phyloP scores from a whole-genome alignment of 2,888 invertebrate species.

The Netelia fuscicornis region DNA sequence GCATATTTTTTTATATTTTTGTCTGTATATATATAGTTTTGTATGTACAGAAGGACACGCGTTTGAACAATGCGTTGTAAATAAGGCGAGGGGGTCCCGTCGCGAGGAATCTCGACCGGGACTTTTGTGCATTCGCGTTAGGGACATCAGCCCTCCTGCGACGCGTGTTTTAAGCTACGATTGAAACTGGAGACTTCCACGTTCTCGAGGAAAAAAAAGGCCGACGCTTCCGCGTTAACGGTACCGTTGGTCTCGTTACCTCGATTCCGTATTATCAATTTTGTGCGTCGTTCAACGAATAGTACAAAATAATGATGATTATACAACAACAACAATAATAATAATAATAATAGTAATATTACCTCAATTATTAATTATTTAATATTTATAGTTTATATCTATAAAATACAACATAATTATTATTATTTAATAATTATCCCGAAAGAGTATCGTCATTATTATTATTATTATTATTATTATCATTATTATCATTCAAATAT shows the following conservation, averaged over 20 bases:
- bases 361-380: no score
- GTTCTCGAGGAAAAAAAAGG: background rate
- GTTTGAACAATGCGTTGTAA: constrained; percentile 59
- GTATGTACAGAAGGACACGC: background rate
- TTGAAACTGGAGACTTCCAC: constrained; percentile 40
- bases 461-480: background rate
- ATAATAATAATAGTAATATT: background rate
- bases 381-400: no score
- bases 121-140: constrained; percentile 40
- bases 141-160: constrained; percentile 3
- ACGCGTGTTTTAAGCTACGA: constrained; percentile 15
- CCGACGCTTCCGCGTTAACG: constrained; percentile 60
- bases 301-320: background rate
- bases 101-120: constrained; percentile 26
- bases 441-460: background rate
- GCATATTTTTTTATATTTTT: no score
- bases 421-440: background rate
- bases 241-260: constrained; percentile 43
- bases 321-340: background rate
- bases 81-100: constrained; percentile 27
- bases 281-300: background rate
- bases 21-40: no score
- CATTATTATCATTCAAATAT: background rate
- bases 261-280: constrained; percentile 3
- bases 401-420: no score